Conservation (phyloP, 2,888 invertebrate genomes). For the Brassicogethes aeneus region DNA sequence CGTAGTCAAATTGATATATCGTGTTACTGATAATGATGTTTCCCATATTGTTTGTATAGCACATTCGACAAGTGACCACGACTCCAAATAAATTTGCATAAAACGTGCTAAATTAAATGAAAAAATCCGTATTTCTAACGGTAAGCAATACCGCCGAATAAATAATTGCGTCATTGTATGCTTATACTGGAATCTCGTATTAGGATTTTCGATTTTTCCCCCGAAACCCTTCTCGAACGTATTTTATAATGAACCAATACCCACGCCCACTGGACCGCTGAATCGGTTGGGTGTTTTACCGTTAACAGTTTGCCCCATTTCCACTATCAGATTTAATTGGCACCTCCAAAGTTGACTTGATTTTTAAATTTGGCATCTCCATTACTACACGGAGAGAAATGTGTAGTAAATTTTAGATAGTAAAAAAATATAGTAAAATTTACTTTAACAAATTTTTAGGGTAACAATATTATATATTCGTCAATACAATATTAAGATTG, state of each 20-base stretch:
- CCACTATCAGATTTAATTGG: too few relatives aligned
- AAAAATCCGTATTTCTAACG: slow-evolving; percentile 30
- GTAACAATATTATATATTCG: too few relatives aligned
- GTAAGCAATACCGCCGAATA: slow-evolving; percentile 29
- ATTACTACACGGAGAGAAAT: too few relatives aligned
- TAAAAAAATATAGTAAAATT: too few relatives aligned
- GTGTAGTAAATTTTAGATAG: too few relatives aligned
- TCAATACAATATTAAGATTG: too few relatives aligned
- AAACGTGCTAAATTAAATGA: slow-evolving; percentile 29
- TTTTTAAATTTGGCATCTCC: too few relatives aligned
- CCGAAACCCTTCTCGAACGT: slow-evolving; percentile 3
- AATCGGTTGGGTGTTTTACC: too few relatives aligned
- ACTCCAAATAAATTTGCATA: slow-evolving; percentile 21
- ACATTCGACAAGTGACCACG: slow-evolving; percentile 26
- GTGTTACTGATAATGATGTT: slow-evolving; percentile 21
- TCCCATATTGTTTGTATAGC: slow-evolving; percentile 19
- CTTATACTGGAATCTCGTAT: slow-evolving; percentile 31
- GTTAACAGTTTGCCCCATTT: too few relatives aligned
- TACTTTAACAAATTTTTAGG: too few relatives aligned
- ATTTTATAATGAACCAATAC: slow-evolving; percentile 2
- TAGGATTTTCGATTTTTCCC: slow-evolving; percentile 19
- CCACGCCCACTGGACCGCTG: too few relatives aligned
- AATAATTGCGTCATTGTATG: slow-evolving; percentile 35
- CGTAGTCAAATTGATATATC: slow-evolving; percentile 19
- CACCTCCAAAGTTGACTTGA: too few relatives aligned